These are phyloP conservation scores for Clarias magur DNA, from an alignment of 2,113 vertebrate genomes.

Conservation along the genomic window DNA sequence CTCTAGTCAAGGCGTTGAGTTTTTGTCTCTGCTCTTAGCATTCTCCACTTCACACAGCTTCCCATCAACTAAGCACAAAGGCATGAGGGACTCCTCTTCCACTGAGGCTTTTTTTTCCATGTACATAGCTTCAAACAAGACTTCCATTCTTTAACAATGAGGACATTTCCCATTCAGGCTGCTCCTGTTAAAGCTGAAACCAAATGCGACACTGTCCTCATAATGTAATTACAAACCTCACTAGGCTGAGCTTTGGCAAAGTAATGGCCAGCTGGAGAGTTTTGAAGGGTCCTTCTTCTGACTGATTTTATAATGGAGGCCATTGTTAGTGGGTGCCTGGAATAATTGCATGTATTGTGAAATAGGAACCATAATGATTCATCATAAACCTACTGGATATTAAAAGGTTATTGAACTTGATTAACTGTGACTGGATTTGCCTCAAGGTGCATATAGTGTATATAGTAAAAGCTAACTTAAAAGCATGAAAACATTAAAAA, in stretches of 20 bases:
- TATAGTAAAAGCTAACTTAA: background rate
- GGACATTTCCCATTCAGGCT: conserved; percentile 49
- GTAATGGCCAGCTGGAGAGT: conserved; percentile 18
- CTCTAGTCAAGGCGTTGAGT: conserved; percentile 18
- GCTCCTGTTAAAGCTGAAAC: conserved; percentile 32
- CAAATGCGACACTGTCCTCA: conserved; percentile 29
- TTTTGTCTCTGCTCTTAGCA: conserved; percentile 33
- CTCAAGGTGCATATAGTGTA: background rate
- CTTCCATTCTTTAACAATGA: conserved; percentile 62
- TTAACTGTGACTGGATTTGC: background rate
- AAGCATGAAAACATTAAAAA: background rate
- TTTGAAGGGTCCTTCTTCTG: background rate
- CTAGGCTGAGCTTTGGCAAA: conserved; percentile 25
- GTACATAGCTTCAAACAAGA: conserved; percentile 65
- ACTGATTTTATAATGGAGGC: background rate
- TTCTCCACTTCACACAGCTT: conserved; percentile 33
- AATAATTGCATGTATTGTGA: background rate
- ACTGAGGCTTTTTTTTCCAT: conserved; percentile 60
- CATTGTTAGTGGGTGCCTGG: background rate
- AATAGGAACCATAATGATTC: background rate
- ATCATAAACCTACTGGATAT: background rate
- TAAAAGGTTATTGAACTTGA: background rate
- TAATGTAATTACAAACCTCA: conserved; percentile 41
- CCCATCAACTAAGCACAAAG: conserved; percentile 50
- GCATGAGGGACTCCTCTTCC: conserved; percentile 54